Base-by-base conservation (phyloP, 2,113 vertebrate species). In the Sturnus vulgaris region DNA sequence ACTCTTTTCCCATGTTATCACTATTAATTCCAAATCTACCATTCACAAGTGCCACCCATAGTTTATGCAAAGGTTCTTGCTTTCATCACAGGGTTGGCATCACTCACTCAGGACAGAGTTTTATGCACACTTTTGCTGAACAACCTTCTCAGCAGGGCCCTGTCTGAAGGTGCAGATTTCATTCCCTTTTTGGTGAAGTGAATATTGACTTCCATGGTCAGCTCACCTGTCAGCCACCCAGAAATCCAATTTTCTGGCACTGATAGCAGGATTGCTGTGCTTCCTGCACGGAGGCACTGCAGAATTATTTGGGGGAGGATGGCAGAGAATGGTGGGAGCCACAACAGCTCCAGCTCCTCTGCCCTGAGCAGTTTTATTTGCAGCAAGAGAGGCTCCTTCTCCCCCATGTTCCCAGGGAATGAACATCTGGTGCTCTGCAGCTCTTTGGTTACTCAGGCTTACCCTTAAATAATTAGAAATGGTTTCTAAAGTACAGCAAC, bases 71-170 rank as follows among this genome's bases (percentile, higher is more conserved):
- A 95, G 57, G 50, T 59, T 89, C 77, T 65, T 88, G 63, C 55
- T 90, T 88, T 71, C 68, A 92, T 64, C 78, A 84, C 56, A 33
- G 76, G n/a, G 35, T 4, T 92, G 79, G 63, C 40, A 73, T 44
- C 52, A 46, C 76, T 52, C 76, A 47, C 84, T 42, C 90, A 90
- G n/a, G 69, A 90, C 37, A 71, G 88, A 84, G 61, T 68, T 92
- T 50, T 52, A 24, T 42, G 73, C 50, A 65, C 81, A 83, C 64
- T 92, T 91, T 8, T 82, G 52, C 71, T 87, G 66, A 78, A 76
- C 2, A 5, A 22, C 37, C 49, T 68, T 79, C 85, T 85, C 85
- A 82, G 94, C 42, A 28, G 82, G 70, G 90, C 66, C 33, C 73
- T 35, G 15, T 22, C 75, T 65, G 71, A 35, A 78, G 68, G 82